Conservation (phyloP, 2,113 vertebrate genomes). For the Lota lota region DNA sequence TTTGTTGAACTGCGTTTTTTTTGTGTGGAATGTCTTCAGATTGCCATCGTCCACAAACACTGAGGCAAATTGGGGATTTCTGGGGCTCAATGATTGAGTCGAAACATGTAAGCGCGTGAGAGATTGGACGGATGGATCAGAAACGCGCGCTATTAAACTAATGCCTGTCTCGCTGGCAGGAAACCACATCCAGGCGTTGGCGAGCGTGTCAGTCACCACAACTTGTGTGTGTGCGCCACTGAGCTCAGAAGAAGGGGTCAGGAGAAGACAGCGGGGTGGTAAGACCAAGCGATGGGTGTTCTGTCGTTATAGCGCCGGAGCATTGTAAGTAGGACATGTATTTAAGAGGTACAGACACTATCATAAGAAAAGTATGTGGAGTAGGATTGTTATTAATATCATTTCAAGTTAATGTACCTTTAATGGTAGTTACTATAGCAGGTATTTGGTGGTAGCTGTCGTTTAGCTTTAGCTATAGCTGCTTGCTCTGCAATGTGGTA, state of each 20-base stretch:
- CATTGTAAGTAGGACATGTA: conserved; percentile 22
- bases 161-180: conserved; percentile 1
- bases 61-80: conserved; percentile 31
- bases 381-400: conserved; percentile 57
- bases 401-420: conserved; percentile 46
- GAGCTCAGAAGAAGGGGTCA: conserved; percentile 28
- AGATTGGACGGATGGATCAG: conserved; percentile 8
- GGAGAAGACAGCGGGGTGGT: conserved; percentile 1
- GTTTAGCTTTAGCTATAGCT: conserved; percentile 56
- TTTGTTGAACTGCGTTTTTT: conserved; percentile 21
- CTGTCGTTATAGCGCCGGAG: too few relatives aligned
- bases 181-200: conserved; percentile 12
- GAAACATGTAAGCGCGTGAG: not conserved
- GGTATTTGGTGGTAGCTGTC: conserved; percentile 53
- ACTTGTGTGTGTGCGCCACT: conserved; percentile 71
- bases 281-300: too few relatives aligned
- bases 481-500: conserved; percentile 59
- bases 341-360: conserved; percentile 29
- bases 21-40: conserved; percentile 22
- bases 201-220: conserved; percentile 57
- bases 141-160: conserved; percentile 10
- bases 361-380: conserved; percentile 26
- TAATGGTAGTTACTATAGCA: conserved; percentile 55
- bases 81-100: conserved; percentile 15
- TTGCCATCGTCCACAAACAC: conserved; percentile 13